Base-by-base conservation (phyloP, 2,113 vertebrate genomes). In the Pomatostomus ruficeps region DNA sequence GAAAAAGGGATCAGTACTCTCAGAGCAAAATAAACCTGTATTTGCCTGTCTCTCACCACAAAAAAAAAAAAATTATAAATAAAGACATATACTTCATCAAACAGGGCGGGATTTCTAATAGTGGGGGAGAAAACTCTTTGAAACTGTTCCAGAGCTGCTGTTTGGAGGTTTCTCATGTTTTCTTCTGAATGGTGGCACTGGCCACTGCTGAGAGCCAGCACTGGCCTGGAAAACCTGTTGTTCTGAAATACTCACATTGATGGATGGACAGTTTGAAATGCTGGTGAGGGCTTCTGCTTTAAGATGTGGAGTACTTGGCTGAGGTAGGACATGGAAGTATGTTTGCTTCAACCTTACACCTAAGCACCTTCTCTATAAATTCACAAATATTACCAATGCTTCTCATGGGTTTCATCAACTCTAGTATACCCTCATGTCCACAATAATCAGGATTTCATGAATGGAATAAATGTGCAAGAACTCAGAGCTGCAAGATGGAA, bases 401-500 rank as follows among this genome's bases (percentile, higher is more conserved):
- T 70, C 71, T 85, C 4, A 8, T 48, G 66, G 49, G 3, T 70
- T 67, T 76, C 72, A 62, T 73, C 72, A 68, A 15, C 24, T 40
- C 71, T 57, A 67, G 25, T 46, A 83, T 85, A 85, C 80, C 75
- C 58, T 68, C 48, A 23, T 58, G 81, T 73, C 38, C 46, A 73
- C 49, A 42, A 42, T 31, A 66, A 79, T 26, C 33, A 25, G 45
- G 15, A 80, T 77, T 88, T 85, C 76, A 80, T 58, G 59, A 73
- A 91, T 31, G 83, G 55, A 83, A 73, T 70, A 62, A 90, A 66
- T 49, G 25, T 0, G 0, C 65, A 54, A 58, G 52, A 88, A 28
- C 46, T 52, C 52, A 78, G 65, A 88, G 42, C 43, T 95, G 49
- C 76, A 84, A 65, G 68, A 95, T 38, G 59, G 72, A 49, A 59